Percentiles rank a stretch among this genome's conserved stretches.
Conservation (phyloP, 2,113 vertebrate genomes). For the Corythornis madagascariensis region DNA sequence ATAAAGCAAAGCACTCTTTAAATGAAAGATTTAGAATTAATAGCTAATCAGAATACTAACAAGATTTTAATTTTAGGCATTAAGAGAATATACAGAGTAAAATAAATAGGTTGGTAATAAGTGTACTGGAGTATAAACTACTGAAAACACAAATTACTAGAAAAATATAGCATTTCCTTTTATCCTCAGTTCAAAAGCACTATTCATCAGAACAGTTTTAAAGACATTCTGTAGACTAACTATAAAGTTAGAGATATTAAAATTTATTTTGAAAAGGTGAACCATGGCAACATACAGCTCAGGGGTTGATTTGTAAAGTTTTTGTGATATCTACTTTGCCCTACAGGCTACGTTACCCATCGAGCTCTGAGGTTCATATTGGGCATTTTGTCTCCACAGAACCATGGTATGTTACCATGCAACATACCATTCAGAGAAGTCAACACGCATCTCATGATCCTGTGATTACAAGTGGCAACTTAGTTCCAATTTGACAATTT, state of each 20-base stretch:
- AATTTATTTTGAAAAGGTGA: background rate
- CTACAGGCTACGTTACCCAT: background rate
- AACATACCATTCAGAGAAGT: background rate
- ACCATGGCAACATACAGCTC: background rate
- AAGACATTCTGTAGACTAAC: background rate
- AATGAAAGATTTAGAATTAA: background rate
- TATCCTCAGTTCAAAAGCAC: background rate
- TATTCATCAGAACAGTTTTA: background rate
- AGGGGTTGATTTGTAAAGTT: background rate
- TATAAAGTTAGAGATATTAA: background rate
- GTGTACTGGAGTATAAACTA: background rate
- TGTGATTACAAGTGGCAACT: background rate
- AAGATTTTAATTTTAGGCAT: background rate
- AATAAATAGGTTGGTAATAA: background rate
- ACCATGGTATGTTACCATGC: background rate
- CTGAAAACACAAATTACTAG: background rate
- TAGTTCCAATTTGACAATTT: background rate
- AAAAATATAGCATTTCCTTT: background rate
- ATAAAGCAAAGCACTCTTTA: background rate
- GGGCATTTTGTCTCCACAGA: background rate
- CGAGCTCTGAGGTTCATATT: background rate
- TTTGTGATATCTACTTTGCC: background rate
- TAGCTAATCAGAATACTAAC: background rate
- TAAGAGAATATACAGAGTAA: background rate
- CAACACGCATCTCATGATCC: background rate